phyloP scores from a whole-genome alignment of 2,888 invertebrate species.

The Pseudanteris insignis region DNA sequence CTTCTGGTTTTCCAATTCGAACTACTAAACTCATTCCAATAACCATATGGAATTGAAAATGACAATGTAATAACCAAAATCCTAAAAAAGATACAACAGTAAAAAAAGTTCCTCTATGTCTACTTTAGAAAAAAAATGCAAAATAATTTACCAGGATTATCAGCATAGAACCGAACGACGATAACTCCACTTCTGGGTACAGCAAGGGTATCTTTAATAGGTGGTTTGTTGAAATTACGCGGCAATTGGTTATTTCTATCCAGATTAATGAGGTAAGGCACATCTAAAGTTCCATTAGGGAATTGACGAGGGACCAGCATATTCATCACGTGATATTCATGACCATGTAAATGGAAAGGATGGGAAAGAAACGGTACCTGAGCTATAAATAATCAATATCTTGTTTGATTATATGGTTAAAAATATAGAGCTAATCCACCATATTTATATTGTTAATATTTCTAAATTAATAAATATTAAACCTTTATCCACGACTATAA shows the following conservation, averaged over 20 bases:
- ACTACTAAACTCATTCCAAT: conserved; percentile 56
- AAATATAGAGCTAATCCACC: no score
- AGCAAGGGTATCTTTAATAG: conserved; percentile 87
- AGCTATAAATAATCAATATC: conserved; percentile 68
- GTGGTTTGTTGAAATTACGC: conserved; percentile 84
- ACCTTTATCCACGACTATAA: conserved; percentile 85
- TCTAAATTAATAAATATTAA: no score
- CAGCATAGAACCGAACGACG: conserved; percentile 85
- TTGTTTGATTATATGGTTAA: no score
- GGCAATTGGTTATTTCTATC: conserved; percentile 83
- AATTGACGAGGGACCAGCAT: conserved; percentile 77
- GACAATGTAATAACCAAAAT: conserved; percentile 59
- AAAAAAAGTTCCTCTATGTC: no score
- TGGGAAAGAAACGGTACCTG: conserved; percentile 88
- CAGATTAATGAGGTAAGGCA: conserved; percentile 73
- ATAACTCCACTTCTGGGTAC: conserved; percentile 93
- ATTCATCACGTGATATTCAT: conserved; percentile 84
- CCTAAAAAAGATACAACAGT: no score
- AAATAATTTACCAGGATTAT: conserved; percentile 78
- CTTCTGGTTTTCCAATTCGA: conserved; percentile 46
- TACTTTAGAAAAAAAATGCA: no score
- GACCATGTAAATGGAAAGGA: conserved; percentile 91
- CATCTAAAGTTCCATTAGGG: conserved; percentile 70
- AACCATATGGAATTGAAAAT: conserved; percentile 52
- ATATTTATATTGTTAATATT: no score